Conservation (phyloP, 2,888 invertebrate genomes). For the Onchidella celtica region DNA sequence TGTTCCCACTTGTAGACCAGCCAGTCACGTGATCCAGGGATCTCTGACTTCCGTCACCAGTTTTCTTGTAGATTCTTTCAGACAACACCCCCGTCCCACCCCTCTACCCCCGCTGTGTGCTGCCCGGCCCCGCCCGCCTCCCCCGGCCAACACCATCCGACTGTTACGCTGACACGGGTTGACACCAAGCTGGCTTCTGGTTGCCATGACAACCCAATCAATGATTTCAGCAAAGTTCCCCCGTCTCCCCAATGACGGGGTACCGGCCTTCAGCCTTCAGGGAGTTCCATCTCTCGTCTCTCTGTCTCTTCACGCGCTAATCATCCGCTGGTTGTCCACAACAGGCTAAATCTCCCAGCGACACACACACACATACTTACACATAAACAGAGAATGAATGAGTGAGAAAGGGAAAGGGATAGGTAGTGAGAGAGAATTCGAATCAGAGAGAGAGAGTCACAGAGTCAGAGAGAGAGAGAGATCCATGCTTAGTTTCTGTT, state of each 20-base stretch:
- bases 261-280: background rate
- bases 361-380: background rate
- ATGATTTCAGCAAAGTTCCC: too few relatives aligned
- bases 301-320: too few relatives aligned
- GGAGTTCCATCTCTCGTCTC: background rate
- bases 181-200: constrained; percentile 22
- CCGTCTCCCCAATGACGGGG: background rate
- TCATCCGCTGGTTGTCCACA: too few relatives aligned
- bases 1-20: too few relatives aligned
- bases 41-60: too few relatives aligned
- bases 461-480: constrained; percentile 27
- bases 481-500: too few relatives aligned
- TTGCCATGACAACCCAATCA: constrained; percentile 36
- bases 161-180: background rate
- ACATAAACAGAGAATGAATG: background rate
- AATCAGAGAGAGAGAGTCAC: constrained; percentile 15
- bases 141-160: too few relatives aligned
- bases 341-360: background rate
- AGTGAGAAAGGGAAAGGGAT: constrained; percentile 14
- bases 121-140: too few relatives aligned
- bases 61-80: too few relatives aligned
- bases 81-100: too few relatives aligned
- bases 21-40: too few relatives aligned
- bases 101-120: too few relatives aligned
- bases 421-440: constrained; percentile 18